Base-by-base conservation (phyloP, 2,888 invertebrate species). In the Caradrina kadenii region DNA sequence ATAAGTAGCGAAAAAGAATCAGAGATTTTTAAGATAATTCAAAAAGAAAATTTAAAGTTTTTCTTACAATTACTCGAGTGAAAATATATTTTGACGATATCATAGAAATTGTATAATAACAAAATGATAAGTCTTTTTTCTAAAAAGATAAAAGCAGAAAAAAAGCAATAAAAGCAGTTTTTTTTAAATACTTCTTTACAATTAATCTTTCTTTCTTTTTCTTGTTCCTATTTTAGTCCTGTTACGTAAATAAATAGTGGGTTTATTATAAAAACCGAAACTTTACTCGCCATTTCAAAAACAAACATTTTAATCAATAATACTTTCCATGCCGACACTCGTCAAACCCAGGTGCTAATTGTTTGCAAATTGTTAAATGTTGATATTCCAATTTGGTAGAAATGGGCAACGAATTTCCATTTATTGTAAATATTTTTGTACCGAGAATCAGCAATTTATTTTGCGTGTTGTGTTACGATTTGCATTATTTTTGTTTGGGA, bases 331-430 rank as follows among this genome's bases (percentile, higher is more conserved):
- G 58, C 50, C 26, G 63, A 73, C 61, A 76, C 63, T 69, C 42
- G 59, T 76, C 69, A 61, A 42, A 56, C 10, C 11, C 75, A 69
- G 69, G 58, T 63, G 78, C 58, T 81, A 71, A 77, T 81, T 69
- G 81, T 81, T 71, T 71, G 56, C 48, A 63, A 55, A 81, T 71
- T 59, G 64, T 60, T 77, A 65, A 80, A 71, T 62, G 55, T 71
- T 71, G 58, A 66, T 64, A 55, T 70, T 55, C 10, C 64, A 67
- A 68, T 61, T 70, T 55, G 52, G 6, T 63, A 31, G 42, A 59
- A 69, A 70, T 67, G 53, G 19, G 72, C 39, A 53, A 62, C 63
- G 60, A 63, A 77, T 77, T 77, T 80, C 17, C 58, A 76, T 45
- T 45, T 76, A 22, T 17, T 61, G 53, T 54, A 54, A 60, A 79